Base-by-base conservation (phyloP, 1,140 invertebrate species). In the Stratiolaelaps scimitus region DNA sequence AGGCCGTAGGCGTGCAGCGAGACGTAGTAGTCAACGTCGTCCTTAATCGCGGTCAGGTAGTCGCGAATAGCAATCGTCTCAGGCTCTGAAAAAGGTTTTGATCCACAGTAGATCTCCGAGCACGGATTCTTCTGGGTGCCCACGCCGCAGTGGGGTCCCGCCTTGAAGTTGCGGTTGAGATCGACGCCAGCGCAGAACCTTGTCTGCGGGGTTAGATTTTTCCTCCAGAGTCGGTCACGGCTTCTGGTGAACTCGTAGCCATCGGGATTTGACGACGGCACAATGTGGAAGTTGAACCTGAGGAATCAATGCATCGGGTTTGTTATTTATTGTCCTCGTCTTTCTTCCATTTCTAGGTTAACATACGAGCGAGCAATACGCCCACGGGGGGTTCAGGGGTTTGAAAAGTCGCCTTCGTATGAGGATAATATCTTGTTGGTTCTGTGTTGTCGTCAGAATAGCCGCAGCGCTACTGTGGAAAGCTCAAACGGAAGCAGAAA, bases 21-120 rank as follows among this genome's bases (percentile, higher is more conserved):
- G 23, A 60, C 23, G 23, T 60, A 60, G 53, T 60, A 60, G 53
- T 60, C 53, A 34, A 60, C 34, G 17, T 23, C 1, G n/a, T n/a
- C 17, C 17, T 23, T 26, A 23, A 60, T 26, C 20, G 15, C 34
- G 13, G 53, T 28, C 0, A 76, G 53, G 17, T 70, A 67, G 13
- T 72, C 70, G 13, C 69, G 48, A 1, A 73, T 68, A 15, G 74
- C 74, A 23, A 68, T 40, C 2, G 70, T 72, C 66, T 77, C 76
- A 0, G 69, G 72, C 67, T 77, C 76, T 0, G 75, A 77, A 48
- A 75, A 72, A 1, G 76, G 67, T 13, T 47, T 19, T 15, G 69
- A 65, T 0, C 73, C 73, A 10, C 67, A 30, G 65, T 71, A 74
- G 15, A 71, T 69, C 7, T 70, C 68, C 2, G 53, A 60, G 10